Base-by-base conservation (phyloP, 2,888 invertebrate genomes). In the Keiferia lycopersicella region DNA sequence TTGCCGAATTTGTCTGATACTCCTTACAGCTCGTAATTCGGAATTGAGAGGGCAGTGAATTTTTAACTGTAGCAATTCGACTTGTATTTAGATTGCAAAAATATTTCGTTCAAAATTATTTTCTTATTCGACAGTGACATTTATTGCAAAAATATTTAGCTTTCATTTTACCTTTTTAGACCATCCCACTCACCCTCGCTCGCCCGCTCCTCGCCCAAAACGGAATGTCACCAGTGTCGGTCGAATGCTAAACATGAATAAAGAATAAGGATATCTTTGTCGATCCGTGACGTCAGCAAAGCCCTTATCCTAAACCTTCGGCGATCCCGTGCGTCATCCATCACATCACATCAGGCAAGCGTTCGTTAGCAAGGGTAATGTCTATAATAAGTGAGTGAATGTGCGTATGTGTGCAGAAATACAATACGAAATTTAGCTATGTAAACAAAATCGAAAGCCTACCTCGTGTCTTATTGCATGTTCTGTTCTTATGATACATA, bases 221-320 rank as follows among this genome's bases (percentile, higher is more conserved):
- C 39, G 4, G 18, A 41, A 59, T 59, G 58, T 39, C 58, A 39
- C 41, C 58, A 59, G 57, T 58, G 39, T 20, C 26, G 22, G 41
- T 45, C n/a, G 60, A n/a, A 60, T 45, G 45, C 39, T 26, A 60
- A 45, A 60, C 60, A 60, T 60, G 60, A 45, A 60, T 59, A 59
- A 59, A 59, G 58, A 59, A 39, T 59, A 59, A 59, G 58, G 58
- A 18, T 59, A 59, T 59, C 20, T 39, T 59, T 60, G 16, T 6
- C 26, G 2, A 16, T 14, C 14, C 10, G 38, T 53, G 67, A 64
- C 65, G 66, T 62, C 65, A 66, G 69, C 68, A 10, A 45, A 59
- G 2, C 45, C 59, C 16, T 41, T 22, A 8, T n/a, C 51, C 26
- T 53, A 1, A 12, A 14, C 56, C 56, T 16, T 34, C 30, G 53